phyloP scores from a whole-genome alignment of 37 sponge, comb jelly and placozoan genomes.

The Petrosia ficiformis region DNA sequence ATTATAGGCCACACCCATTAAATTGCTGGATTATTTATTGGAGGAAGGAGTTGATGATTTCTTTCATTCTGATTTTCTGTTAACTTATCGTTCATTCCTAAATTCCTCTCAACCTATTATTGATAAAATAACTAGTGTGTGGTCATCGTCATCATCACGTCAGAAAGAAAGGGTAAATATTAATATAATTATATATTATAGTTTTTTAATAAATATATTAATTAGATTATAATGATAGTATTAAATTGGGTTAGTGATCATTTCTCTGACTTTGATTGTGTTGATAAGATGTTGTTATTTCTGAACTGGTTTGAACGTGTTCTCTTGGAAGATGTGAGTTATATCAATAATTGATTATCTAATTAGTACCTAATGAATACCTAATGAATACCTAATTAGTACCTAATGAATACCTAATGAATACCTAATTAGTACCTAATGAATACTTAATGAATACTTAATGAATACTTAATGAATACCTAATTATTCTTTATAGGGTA shows the following conservation, averaged over 20 bases:
- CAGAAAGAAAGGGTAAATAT: conserved; percentile 54
- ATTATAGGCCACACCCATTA: conserved; percentile 70
- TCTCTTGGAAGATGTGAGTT: conserved; percentile 56
- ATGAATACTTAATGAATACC: too few species aligned
- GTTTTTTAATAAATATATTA: neutral
- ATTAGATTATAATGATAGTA: conserved; percentile 45
- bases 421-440: too few species aligned
- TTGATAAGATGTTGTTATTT: conserved; percentile 51
- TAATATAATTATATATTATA: neutral
- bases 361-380: too few species aligned
- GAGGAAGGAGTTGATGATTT: conserved; percentile 70
- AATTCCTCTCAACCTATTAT: conserved; percentile 42
- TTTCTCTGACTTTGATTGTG: conserved; percentile 75
- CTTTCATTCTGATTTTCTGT: conserved; percentile 75
- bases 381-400: too few species aligned
- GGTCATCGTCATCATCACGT: conserved; percentile 22
- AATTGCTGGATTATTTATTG: conserved; percentile 62
- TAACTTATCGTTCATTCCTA: conserved; percentile 82
- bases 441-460: too few species aligned
- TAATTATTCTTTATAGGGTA: conserved; percentile 51
- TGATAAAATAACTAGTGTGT: conserved; percentile 35
- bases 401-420: too few species aligned
- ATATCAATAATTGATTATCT: too few species aligned
- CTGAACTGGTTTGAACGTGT: conserved; percentile 69
- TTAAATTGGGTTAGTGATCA: conserved; percentile 70